These are phyloP conservation scores for Nerophis lumbriciformis DNA, from an alignment of 2,113 vertebrate genomes.

Conservation along the genomic window DNA sequence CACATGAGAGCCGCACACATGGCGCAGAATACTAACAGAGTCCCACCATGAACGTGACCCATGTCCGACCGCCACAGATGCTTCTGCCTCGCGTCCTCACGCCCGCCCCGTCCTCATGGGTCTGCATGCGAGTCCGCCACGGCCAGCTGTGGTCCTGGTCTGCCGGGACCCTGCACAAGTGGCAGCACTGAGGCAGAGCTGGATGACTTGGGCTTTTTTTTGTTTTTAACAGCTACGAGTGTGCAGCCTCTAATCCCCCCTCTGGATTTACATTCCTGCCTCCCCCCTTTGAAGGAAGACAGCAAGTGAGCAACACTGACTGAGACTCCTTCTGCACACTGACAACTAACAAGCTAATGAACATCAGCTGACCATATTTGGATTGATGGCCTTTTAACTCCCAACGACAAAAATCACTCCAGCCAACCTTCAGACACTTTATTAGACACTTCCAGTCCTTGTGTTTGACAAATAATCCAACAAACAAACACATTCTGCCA, in stretches of 20 bases:
- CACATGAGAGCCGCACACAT: conserved; percentile 58
- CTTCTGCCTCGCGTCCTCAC: conserved; percentile 13
- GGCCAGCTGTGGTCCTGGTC: too few species aligned
- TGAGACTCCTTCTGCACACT: not conserved
- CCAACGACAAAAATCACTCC: too few species aligned
- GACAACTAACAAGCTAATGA: not conserved
- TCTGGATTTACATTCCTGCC: conserved; percentile 63
- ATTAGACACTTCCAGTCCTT: too few species aligned
- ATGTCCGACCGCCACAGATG: conserved; percentile 55
- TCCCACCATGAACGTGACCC: conserved; percentile 58
- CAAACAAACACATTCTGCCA: too few species aligned
- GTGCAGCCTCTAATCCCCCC: conserved; percentile 57
- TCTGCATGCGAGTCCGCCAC: conserved; percentile 16
- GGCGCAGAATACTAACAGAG: conserved; percentile 56
- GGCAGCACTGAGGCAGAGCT: conserved; percentile 55
- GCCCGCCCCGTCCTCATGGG: conserved; percentile 38
- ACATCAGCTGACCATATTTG: too few species aligned
- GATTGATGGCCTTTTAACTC: too few species aligned
- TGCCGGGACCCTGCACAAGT: conserved; percentile 32
- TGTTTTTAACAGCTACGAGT: conserved; percentile 31
- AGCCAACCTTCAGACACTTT: too few species aligned
- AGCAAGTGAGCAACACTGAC: not conserved
- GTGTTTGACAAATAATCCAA: too few species aligned
- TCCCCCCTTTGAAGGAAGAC: conserved; percentile 34
- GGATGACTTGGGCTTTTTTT: too few species aligned